Percentiles rank a stretch among this genome's conserved stretches.
Conservation (phyloP, 2,888 invertebrate genomes). For the Helleia helle region DNA sequence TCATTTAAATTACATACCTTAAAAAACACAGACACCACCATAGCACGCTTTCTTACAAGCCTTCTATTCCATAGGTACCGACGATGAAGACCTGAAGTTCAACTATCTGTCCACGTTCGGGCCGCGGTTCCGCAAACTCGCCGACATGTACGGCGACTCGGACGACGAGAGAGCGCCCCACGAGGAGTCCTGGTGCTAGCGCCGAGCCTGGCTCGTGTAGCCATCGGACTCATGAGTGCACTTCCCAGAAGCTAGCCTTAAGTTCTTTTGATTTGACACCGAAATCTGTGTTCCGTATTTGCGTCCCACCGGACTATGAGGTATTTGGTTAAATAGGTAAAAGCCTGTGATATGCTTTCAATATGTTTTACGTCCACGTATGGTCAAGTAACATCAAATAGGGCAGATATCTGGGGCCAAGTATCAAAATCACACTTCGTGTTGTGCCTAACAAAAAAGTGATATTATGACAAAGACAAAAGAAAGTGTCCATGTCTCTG, state of each 20-base stretch:
- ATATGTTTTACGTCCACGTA: constrained; percentile 15
- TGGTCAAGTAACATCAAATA: background rate
- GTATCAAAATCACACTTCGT: too few relatives aligned
- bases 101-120: constrained; percentile 96
- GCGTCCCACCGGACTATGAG: constrained; percentile 34
- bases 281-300: constrained; percentile 24
- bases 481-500: too few relatives aligned
- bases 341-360: constrained; percentile 36
- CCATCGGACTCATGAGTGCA: constrained; percentile 26
- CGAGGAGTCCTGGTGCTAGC: constrained; percentile 90
- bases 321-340: constrained; percentile 22
- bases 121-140: constrained; percentile 94
- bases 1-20: too few relatives aligned
- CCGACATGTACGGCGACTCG: constrained; percentile 96
- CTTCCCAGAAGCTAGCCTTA: too few relatives aligned
- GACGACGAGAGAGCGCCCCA: constrained; percentile 87
- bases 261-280: too few relatives aligned
- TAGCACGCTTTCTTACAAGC: too few relatives aligned
- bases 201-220: constrained; percentile 65
- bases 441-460: too few relatives aligned
- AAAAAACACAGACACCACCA: too few relatives aligned
- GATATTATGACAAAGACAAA: too few relatives aligned
- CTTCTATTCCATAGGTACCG: constrained; percentile 78
- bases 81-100: constrained; percentile 94
- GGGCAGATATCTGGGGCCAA: constrained; percentile 3